Evolutionary conservation across 2,113 vertebrate species (phyloP).

Genomic region (Rousettus leschenaultii): DNA sequence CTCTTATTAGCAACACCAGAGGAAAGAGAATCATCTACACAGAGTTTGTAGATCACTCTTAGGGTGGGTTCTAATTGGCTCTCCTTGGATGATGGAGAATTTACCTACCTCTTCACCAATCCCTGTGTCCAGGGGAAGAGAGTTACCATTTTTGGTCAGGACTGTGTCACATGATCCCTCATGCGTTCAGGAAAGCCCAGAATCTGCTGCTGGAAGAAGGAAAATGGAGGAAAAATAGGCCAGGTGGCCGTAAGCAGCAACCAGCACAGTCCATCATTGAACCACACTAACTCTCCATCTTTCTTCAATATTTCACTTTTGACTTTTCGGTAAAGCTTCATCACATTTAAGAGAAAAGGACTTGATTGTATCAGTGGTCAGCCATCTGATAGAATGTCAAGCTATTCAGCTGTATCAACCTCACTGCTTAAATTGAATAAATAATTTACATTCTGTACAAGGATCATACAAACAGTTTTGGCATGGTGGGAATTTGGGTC

Average conservation of each 20-base stretch:
- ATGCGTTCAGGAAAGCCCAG: neutral
- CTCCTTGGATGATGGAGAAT: neutral
- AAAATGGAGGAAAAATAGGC: neutral
- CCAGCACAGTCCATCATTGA: neutral
- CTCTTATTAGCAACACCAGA: neutral
- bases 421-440: neutral
- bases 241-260: neutral
- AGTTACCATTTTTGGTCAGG: neutral
- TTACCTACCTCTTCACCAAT: neutral
- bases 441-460: conserved; percentile 21
- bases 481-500: neutral
- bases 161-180: neutral
- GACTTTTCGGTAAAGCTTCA: neutral
- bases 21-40: neutral
- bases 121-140: neutral
- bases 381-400: neutral
- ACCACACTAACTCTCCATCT: neutral
- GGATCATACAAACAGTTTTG: neutral
- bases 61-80: neutral
- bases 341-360: neutral
- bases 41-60: neutral
- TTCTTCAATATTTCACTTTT: neutral
- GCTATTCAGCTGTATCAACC: neutral
- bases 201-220: neutral
- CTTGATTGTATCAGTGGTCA: neutral